These are phyloP conservation scores for Drosophila melanocephala DNA, from an alignment of 2,888 invertebrate species.

Conservation along the genomic window DNA sequence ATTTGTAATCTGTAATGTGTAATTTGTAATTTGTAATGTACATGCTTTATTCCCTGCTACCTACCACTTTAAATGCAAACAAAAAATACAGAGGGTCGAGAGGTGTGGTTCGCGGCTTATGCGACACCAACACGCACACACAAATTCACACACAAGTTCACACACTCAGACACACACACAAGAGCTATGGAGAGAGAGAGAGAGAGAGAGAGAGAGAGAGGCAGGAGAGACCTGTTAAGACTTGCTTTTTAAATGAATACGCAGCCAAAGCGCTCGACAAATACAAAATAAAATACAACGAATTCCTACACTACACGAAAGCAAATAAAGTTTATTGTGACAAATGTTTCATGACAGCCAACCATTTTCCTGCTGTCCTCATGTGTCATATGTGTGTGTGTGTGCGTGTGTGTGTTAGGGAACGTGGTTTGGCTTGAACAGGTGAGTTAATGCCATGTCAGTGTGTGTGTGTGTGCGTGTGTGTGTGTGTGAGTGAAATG, in stretches of 20 bases:
- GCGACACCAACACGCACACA: slow-evolving; percentile 64
- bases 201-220: slow-evolving; percentile 12
- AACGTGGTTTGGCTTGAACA: slow-evolving; percentile 35
- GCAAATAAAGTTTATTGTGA: slow-evolving; percentile 81
- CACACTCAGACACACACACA: slow-evolving; percentile 15
- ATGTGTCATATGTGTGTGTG: slow-evolving; percentile 26
- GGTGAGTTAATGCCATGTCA: slow-evolving; percentile 28
- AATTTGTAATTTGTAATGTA: slow-evolving; percentile 65
- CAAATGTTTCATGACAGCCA: slow-evolving; percentile 80
- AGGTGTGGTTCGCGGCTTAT: slow-evolving; percentile 53
- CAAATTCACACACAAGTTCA: slow-evolving; percentile 3
- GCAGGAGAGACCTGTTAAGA: slow-evolving; percentile 56
- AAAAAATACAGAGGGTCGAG: slow-evolving; percentile 42
- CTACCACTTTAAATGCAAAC: slow-evolving; percentile 58
- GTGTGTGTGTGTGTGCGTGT: neutral
- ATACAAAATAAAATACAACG: slow-evolving; percentile 36
- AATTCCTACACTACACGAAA: slow-evolving; percentile 62
- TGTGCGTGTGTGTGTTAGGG: slow-evolving; percentile 3
- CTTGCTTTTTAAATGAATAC: slow-evolving; percentile 70
- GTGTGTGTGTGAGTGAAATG: slow-evolving; percentile 27
- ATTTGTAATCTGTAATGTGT: slow-evolving; percentile 58
- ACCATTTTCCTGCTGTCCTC: slow-evolving; percentile 57
- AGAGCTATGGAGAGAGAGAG: neutral
- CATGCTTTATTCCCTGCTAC: slow-evolving; percentile 67
- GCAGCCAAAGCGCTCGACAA: slow-evolving; percentile 47